Percentiles rank a stretch among this genome's conserved stretches.
phyloP scores from a whole-genome alignment of 2,113 vertebrate genomes.

The Scomber scombrus region DNA sequence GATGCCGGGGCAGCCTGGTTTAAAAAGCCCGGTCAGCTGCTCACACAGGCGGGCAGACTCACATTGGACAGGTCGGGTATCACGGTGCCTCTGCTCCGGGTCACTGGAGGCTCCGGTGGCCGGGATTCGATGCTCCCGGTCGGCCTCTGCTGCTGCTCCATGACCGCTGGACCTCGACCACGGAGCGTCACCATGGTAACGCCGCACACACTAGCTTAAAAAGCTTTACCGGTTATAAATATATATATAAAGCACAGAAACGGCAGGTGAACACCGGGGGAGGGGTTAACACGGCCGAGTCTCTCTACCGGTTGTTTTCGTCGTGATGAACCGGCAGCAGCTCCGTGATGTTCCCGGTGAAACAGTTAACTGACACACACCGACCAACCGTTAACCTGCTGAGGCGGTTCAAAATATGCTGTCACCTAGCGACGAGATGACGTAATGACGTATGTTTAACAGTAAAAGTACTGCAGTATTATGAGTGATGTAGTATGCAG shows the following conservation, averaged over 20 bases:
- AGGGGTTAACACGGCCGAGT: not conserved
- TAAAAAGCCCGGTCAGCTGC: too few species aligned
- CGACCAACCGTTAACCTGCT: too few species aligned
- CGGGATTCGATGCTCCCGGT: not conserved
- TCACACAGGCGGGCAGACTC: not conserved
- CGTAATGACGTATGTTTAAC: not conserved
- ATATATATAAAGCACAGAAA: too few species aligned
- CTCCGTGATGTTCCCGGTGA: not conserved
- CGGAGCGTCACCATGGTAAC: slow-evolving; percentile 60
- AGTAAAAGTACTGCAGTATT: too few species aligned
- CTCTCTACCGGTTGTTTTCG: accelerated
- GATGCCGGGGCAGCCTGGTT: not conserved
- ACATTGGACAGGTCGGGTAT: not conserved
- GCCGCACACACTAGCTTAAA: not conserved
- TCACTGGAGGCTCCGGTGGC: not conserved
- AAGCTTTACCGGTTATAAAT: not conserved
- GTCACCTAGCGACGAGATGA: slow-evolving; percentile 53
- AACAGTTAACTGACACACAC: not conserved
- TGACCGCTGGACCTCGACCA: not conserved
- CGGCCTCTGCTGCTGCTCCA: not conserved
- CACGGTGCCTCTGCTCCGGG: not conserved
- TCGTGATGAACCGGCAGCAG: not conserved
- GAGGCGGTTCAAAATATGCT: slow-evolving; percentile 15
- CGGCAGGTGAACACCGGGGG: not conserved
- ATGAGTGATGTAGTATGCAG: too few species aligned